phyloP scores from a whole-genome alignment of 2,113 vertebrate genomes.

The Indri indri region DNA sequence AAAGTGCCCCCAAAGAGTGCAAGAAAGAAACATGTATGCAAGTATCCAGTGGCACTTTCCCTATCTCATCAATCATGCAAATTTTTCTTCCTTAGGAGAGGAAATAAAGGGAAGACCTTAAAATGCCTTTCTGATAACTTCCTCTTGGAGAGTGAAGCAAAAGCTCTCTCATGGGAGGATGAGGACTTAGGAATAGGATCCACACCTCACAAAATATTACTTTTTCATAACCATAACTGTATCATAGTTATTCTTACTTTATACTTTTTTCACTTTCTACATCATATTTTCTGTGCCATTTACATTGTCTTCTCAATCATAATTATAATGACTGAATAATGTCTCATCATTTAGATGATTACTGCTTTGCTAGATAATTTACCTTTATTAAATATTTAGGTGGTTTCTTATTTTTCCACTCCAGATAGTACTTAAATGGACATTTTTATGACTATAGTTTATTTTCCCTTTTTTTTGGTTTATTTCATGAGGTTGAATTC shows the following conservation, averaged over 20 bases:
- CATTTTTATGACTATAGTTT: not conserved
- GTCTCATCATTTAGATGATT: not conserved
- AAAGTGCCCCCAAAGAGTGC: not conserved
- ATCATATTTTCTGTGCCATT: not conserved
- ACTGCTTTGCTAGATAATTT: conserved; percentile 18
- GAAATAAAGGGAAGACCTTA: not conserved
- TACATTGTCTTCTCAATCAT: conserved; percentile 7
- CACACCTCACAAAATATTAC: not conserved
- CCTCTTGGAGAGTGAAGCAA: not conserved
- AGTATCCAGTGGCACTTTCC: not conserved
- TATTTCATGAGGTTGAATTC: conserved; percentile 8
- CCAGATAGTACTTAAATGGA: not conserved
- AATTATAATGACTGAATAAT: conserved; percentile 11
- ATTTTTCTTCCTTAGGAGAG: not conserved
- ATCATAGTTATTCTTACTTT: not conserved
- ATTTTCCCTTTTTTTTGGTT: not conserved
- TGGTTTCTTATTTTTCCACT: not conserved
- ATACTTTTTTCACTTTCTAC: not conserved
- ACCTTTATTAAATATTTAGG: conserved; percentile 56
- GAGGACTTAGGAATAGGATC: not conserved
- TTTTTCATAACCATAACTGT: not conserved
- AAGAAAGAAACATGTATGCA: not conserved
- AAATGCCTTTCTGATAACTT: conserved; percentile 1
- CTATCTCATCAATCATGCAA: not conserved
- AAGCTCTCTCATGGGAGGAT: not conserved